Base-by-base conservation (phyloP, 2,888 invertebrate genomes). In the Yponomeuta plumbellus region DNA sequence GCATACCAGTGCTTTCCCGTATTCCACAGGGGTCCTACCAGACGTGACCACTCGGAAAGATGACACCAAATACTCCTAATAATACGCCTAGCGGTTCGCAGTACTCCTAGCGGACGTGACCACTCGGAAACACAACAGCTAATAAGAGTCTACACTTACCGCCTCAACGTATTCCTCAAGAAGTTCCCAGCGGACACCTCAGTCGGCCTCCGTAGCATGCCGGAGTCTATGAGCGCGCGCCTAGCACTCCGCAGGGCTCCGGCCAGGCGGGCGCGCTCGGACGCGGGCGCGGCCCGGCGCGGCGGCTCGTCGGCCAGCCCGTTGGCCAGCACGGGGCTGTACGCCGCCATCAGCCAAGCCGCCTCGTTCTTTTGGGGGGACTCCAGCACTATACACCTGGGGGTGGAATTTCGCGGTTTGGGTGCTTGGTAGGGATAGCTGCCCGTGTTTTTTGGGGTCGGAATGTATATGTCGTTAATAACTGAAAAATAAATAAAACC, bases 321-420 rank as follows among this genome's bases (percentile, higher is more conserved):
- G 69, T 94, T 95, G 1, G 96, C 97, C 65, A 98, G 92, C 11
- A 94, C 92, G 0, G 98, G 97, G 75, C 95, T 97, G 83, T 98
- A 98, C 57, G 97, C 97, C 10, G 97, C 97, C 78, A 98, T 97
- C 62, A 98, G 88, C 76, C 97, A 96, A 0, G 97, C 98, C 64
- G 98, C 97, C 86, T 98, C 98, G 75, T 95, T 94, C 83, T 98
- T 97, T 76, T 97, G 96, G 0, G 93, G 85, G 0, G 97, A 97
- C 83, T 98, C 98, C 76, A 98, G 96, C 21, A 98, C 98, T 83
- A 97, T 98, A 85, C 97, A 98, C 76, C 97, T 96, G 77, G 8
- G 59, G 13, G 17, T 5, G 34, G 34, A 34, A 34, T 34, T 8
- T 6, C 34, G 8, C 8, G 34, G 34, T 34, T 34, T 34, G 34